Percentiles rank a stretch among this genome's conserved stretches.
Conservation (phyloP, 1,140 invertebrate genomes). For the Drosophila parvula region DNA sequence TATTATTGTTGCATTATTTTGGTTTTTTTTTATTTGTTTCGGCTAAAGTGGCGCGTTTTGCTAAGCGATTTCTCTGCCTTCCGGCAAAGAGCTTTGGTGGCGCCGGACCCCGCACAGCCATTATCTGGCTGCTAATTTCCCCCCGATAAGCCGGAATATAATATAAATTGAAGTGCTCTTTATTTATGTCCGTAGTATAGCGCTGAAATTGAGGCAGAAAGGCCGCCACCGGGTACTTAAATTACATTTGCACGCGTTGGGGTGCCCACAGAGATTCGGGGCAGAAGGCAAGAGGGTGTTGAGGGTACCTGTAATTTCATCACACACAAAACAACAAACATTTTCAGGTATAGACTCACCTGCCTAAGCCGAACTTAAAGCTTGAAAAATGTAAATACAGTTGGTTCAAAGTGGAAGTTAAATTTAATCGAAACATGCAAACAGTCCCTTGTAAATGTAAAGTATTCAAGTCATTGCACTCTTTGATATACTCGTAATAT, state of each 20-base stretch:
- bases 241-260: constrained; percentile 43
- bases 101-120: constrained; percentile 1
- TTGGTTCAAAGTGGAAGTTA: background rate
- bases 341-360: constrained; percentile 1
- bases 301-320: constrained; percentile 24
- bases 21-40: constrained; percentile 14
- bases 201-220: constrained; percentile 29
- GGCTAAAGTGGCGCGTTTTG: constrained; percentile 71
- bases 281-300: background rate
- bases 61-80: constrained; percentile 40
- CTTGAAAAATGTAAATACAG: too few relatives aligned
- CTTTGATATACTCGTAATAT: background rate
- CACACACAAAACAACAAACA: constrained; percentile 21
- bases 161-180: constrained; percentile 52
- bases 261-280: background rate
- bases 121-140: constrained; percentile 48
- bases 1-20: constrained; percentile 31
- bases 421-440: background rate
- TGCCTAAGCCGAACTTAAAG: background rate
- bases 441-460: too few relatives aligned
- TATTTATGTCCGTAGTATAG: constrained; percentile 41
- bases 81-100: constrained; percentile 45
- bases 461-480: background rate
- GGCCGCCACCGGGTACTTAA: constrained; percentile 36
- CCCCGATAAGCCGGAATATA: constrained; percentile 47